Percentiles rank a stretch among this genome's conserved stretches.
Evolutionary conservation across 1,140 invertebrate genomes (phyloP).

Genomic region (Saccostrea cuccullata): DNA sequence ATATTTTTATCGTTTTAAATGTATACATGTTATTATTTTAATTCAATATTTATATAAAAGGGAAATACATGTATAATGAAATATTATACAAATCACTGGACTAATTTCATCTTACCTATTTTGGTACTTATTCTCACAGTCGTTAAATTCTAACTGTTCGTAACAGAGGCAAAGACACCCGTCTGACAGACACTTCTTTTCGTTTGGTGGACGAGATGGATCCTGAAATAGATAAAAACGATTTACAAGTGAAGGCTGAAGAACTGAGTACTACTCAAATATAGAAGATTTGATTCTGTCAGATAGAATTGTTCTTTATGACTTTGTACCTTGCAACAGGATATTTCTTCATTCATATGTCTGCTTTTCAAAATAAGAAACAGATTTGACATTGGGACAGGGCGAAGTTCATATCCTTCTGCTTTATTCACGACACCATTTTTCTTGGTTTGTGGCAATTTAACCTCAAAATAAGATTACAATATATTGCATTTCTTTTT

Average conservation of each 20-base stretch:
- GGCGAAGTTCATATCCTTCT: conserved; percentile 42
- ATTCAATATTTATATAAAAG: background rate
- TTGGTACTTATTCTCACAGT: background rate
- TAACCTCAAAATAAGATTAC: background rate
- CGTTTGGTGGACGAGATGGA: background rate
- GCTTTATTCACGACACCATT: background rate
- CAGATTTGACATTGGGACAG: background rate
- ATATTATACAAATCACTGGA: background rate
- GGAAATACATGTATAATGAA: background rate
- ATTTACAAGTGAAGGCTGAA: background rate
- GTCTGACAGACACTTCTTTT: background rate
- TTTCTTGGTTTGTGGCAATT: background rate
- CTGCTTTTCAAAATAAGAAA: conserved; percentile 39
- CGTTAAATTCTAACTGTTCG: background rate
- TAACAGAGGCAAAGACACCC: background rate
- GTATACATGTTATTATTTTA: background rate
- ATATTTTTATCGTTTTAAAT: background rate
- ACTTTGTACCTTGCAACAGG: background rate
- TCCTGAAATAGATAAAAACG: background rate
- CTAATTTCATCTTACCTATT: background rate
- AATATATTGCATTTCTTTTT: background rate
- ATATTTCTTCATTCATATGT: background rate
- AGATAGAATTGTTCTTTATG: background rate
- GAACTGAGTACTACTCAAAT: background rate
- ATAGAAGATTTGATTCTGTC: background rate